Percentiles rank a stretch among this genome's conserved stretches.
Conservation (phyloP, 2,888 invertebrate species). For the Stenodera caucasica region DNA sequence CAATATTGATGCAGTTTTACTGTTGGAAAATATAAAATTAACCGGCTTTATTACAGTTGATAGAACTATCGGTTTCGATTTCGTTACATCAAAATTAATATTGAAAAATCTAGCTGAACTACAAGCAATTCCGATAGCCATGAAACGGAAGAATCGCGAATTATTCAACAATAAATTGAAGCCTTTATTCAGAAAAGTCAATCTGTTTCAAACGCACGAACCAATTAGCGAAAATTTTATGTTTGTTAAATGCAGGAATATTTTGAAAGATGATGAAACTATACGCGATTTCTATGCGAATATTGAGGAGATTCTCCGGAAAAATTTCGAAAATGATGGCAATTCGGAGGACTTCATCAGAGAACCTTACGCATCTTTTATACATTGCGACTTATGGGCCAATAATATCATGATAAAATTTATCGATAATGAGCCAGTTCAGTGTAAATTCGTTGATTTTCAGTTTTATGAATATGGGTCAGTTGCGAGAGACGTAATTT, state of each 20-base stretch:
- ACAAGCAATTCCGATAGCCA: slow-evolving; percentile 14
- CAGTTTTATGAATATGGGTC: slow-evolving; percentile 37
- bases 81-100: slow-evolving; percentile 8
- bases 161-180: slow-evolving; percentile 12
- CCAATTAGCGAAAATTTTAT: no score
- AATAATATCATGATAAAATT: slow-evolving; percentile 61
- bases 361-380: slow-evolving; percentile 59
- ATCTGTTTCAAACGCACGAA: not conserved
- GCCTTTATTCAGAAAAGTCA: not conserved
- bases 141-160: slow-evolving; percentile 9
- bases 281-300: no score
- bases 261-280: not conserved
- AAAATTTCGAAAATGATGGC: not conserved
- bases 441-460: slow-evolving; percentile 40
- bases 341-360: no score
- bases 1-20: slow-evolving; percentile 58
- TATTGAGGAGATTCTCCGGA: not conserved
- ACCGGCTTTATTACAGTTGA: slow-evolving; percentile 48
- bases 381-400: slow-evolving; percentile 62
- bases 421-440: slow-evolving; percentile 25
- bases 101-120: slow-evolving; percentile 12
- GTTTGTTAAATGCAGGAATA: no score
- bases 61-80: slow-evolving; percentile 14
- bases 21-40: slow-evolving; percentile 59
- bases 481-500: slow-evolving; percentile 35